Percentiles rank a stretch among this genome's conserved stretches.
Conservation (phyloP, 2,113 vertebrate species). For the Dromaius novaehollandiae region DNA sequence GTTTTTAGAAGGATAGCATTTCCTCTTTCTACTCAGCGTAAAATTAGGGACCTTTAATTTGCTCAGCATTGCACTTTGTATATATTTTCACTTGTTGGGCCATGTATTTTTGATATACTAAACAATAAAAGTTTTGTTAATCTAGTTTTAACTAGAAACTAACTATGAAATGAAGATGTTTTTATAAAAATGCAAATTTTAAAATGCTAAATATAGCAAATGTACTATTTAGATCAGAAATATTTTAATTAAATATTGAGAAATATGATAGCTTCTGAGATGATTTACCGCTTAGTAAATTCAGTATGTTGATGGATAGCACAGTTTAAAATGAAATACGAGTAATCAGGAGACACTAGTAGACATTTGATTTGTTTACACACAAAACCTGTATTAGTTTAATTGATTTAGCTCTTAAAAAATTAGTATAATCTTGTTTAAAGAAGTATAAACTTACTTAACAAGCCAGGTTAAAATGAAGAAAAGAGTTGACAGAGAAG, state of each 20-base stretch:
- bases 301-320: not conserved
- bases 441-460: not conserved
- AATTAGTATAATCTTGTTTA: not conserved
- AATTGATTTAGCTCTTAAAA: not conserved
- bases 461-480: not conserved
- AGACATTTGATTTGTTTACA: not conserved
- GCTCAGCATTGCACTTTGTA: slow-evolving; percentile 2
- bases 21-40: not conserved
- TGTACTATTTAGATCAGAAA: not conserved
- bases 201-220: not conserved
- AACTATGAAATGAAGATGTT: not conserved
- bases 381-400: not conserved
- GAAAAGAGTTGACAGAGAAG: not conserved
- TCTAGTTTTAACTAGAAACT: not conserved
- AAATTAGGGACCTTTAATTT: slow-evolving; percentile 1
- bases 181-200: not conserved
- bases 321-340: not conserved
- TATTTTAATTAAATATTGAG: not conserved
- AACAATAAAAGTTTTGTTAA: not conserved
- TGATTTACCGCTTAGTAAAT: not conserved
- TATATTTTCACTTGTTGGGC: not conserved
- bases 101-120: not conserved
- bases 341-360: not conserved
- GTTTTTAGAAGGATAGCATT: not conserved
- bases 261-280: not conserved